These are phyloP conservation scores for Macrostomum cliftonense DNA, from an alignment of 2,888 invertebrate species.

Conservation along the genomic window DNA sequence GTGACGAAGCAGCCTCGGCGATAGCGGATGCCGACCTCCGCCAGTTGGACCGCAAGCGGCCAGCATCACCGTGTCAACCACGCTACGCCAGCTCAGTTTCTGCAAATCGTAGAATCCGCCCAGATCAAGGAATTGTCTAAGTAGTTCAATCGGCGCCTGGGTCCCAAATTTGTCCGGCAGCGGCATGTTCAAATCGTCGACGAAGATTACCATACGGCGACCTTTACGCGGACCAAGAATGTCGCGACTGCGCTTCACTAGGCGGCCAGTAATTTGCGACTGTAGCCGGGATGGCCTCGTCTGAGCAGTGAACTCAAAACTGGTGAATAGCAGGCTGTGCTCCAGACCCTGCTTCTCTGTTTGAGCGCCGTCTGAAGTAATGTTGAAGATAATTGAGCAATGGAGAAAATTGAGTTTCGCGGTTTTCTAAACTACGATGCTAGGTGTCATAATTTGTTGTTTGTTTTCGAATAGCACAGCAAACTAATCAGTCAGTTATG, in stretches of 20 bases:
- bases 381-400: no score
- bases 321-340: constrained; percentile 19
- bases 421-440: no score
- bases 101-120: constrained; percentile 32
- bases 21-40: constrained; percentile 30
- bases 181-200: constrained; percentile 37
- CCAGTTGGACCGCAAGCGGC: constrained; percentile 34
- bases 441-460: no score
- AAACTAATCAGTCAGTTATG: no score
- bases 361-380: background rate
- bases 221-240: constrained; percentile 32
- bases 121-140: constrained; percentile 32
- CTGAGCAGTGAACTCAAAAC: constrained; percentile 36
- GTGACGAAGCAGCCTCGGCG: constrained; percentile 31
- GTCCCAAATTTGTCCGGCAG: constrained; percentile 33
- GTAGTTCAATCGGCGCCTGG: constrained; percentile 34
- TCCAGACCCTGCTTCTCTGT: constrained; percentile 16
- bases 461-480: no score
- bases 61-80: constrained; percentile 30
- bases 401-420: no score
- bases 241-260: constrained; percentile 33
- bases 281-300: constrained; percentile 28
- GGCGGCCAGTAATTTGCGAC: constrained; percentile 26
- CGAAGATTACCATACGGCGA: constrained; percentile 28
- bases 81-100: constrained; percentile 29